A percentile compares a stretch with the other conserved stretches of the same genome.
Evolutionary conservation across 2,888 invertebrate species (phyloP).

Genomic region (Drosophila longiperda): DNA sequence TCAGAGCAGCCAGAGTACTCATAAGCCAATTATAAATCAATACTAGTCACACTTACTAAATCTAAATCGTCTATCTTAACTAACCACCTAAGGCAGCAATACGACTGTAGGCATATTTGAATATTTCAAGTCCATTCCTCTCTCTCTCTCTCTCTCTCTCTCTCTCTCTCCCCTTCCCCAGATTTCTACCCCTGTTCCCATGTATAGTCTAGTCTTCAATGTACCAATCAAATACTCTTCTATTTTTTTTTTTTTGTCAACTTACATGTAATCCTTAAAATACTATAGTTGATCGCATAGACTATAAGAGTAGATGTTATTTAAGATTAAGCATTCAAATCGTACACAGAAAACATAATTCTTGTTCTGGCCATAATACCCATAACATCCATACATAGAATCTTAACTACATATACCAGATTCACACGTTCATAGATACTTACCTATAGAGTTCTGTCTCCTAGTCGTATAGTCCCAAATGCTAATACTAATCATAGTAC

Average conservation of each 20-base stretch:
- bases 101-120: slow-evolving; percentile 12
- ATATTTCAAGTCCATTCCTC: neutral
- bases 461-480: slow-evolving; percentile 41
- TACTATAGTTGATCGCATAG: slow-evolving; percentile 54
- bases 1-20: slow-evolving; percentile 55
- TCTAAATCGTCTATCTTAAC: slow-evolving; percentile 31
- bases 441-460: slow-evolving; percentile 25
- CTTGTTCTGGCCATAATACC: slow-evolving; percentile 14
- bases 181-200: neutral
- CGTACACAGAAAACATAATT: slow-evolving; percentile 10
- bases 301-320: slow-evolving; percentile 61
- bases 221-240: slow-evolving; percentile 51
- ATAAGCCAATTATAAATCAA: slow-evolving; percentile 77
- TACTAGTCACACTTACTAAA: slow-evolving; percentile 70
- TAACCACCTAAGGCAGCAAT: slow-evolving; percentile 65
- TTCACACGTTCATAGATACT: slow-evolving; percentile 21
- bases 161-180: neutral
- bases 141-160: neutral
- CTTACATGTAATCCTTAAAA: slow-evolving; percentile 31
- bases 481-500: slow-evolving; percentile 51
- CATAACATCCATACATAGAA: slow-evolving; percentile 10
- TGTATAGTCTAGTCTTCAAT: slow-evolving; percentile 74
- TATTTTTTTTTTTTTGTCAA: slow-evolving; percentile 48
- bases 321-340: slow-evolving; percentile 50
- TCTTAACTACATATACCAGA: slow-evolving; percentile 1